phyloP scores from a whole-genome alignment of 2,888 invertebrate species.

The Parascotia fuliginaria region DNA sequence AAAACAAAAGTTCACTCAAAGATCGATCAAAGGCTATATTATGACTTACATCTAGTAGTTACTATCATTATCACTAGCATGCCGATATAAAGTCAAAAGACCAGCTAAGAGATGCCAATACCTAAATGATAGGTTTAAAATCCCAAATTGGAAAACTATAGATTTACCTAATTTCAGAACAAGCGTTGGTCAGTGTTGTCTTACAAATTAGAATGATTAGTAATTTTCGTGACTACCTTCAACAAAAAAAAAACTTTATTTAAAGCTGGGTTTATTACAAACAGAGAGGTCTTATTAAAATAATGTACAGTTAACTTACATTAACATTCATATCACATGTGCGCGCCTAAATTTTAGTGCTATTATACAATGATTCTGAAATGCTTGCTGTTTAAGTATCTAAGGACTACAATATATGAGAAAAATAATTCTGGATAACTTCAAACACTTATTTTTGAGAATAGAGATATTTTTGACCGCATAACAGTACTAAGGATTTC shows the following conservation, averaged over 20 bases:
- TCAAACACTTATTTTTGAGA: not conserved
- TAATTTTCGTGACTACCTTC: not conserved
- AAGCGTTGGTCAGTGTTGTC: too few relatives aligned
- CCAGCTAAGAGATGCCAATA: too few relatives aligned
- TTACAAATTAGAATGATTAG: too few relatives aligned
- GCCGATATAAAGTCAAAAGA: too few relatives aligned
- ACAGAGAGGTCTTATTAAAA: constrained; percentile 8
- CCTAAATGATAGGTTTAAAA: too few relatives aligned
- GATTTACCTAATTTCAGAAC: too few relatives aligned
- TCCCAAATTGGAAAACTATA: too few relatives aligned
- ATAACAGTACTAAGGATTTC: too few relatives aligned
- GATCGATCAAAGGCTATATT: too few relatives aligned
- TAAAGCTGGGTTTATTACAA: constrained; percentile 17
- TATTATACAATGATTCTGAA: constrained; percentile 26
- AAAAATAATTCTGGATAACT: not conserved
- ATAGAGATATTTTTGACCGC: not conserved
- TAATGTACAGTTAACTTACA: constrained; percentile 9
- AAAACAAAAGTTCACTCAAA: too few relatives aligned
- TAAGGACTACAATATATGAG: constrained; percentile 11
- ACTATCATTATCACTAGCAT: too few relatives aligned
- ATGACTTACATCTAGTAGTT: too few relatives aligned
- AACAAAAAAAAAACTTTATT: not conserved
- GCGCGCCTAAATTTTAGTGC: constrained; percentile 45
- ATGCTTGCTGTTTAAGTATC: constrained; percentile 23
- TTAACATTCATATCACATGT: constrained; percentile 50